Base-by-base conservation (phyloP, 2,888 invertebrate genomes). In the Girardia tigrina region DNA sequence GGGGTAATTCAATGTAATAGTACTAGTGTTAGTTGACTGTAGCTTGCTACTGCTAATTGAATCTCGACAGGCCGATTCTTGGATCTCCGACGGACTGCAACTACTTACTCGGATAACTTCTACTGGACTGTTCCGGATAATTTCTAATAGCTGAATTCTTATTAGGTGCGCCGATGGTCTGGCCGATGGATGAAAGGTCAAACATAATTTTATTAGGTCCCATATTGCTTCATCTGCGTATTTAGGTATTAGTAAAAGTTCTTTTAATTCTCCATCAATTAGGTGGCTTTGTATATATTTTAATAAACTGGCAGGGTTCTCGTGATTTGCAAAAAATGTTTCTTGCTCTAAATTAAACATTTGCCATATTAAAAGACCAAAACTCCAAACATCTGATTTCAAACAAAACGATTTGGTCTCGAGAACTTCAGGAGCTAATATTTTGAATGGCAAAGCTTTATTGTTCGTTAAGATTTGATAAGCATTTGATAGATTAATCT, bases 321-420 rank as follows among this genome's bases (percentile, higher is more conserved):
- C 56, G 23, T 20, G 23, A 56, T 56, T 23, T 20, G 56, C 6
- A 56, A 56, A 56, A 6, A 56, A 23, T 2, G 4, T 56, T 72
- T 29, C 73, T n/a, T 72, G 29, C 23, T 72, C 29, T 6, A 72
- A 36, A 26, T 29, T 29, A 29, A 27, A 72, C 26, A 72, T 29
- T 42, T 72, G 20, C 73, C 73, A 72, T 6, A 72, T 14, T 72
- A 72, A n/a, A 23, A 72, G 26, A 56, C 73, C 73, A 29, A 72
- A 72, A n/a, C 73, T 72, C 73, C 73, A 72, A 29, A 72, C 26
- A 29, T 72, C 73, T 4, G 73, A 72, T 29, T 72, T 42, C 29
- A 72, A 36, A 29, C 29, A 36, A 29, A 29, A 72, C 12, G 36
- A 29, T n/a, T 72, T 26, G n/a, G 29, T 20, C 36, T 26, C 26